Base-by-base conservation (phyloP, 2,113 vertebrate genomes). In the Anas platyrhynchos region DNA sequence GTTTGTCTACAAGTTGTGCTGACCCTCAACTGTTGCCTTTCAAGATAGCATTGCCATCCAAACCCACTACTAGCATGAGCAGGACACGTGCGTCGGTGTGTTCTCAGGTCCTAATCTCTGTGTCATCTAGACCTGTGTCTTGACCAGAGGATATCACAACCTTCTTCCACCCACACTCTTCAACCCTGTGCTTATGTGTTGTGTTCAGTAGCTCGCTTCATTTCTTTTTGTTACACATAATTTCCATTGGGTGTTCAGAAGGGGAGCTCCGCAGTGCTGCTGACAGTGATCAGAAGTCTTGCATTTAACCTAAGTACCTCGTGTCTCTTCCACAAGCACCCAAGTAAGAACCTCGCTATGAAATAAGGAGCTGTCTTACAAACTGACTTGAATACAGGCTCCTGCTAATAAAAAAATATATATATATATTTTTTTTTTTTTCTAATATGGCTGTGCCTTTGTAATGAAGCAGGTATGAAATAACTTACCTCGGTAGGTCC, bases 1-100 rank as follows among this genome's bases (percentile, higher is more conserved):
- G 58, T 95, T 92, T 50, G 76, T 82, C 55, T 76, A 50, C 46
- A 94, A 68, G 34, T 63, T 71, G 38, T 81, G 26, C 73, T 78
- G 68, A 65, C 86, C 73, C 85, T 91, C 62, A 78, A 0, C 34
- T 75, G 48, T 3, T 71, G 26, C 11, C 2, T 93, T 91, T 86
- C 54, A 67, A 77, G 59, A 59, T 34, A 71, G 34, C 77, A 16
- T 22, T 94, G 73, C 52, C 46, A 72, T 84, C 69, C 72, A 58
- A 44, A 81, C 54, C 17, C 23, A 81, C 65, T 48, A 78, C 56
- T 65, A 32, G 11, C 3, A 2, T 68, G 61, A 61, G 21, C 3
- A 3, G 18, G 15, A 66, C 1, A 0, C 3, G 1, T 66, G n/a
- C 72, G 86, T 88, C 38, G 18, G 9, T 48, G 7, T 46, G 38